These are phyloP conservation scores for Felis catus DNA, from an alignment of 2,113 vertebrate genomes.

Conservation along the genomic window F.catus_Fca126_mat1.0 CM031423.1:69362001-69362500, in stretches of 20 bases:
- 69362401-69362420: not conserved
- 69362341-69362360: not conserved
- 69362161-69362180: not conserved
- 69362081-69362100: not conserved
- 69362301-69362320: not conserved
- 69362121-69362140: not conserved
- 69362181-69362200: not conserved
- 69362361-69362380: not conserved
- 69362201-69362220: not conserved
- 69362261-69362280: not conserved
- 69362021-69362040: not conserved
- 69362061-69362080: not conserved
- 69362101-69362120: not conserved
- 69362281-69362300: not conserved
- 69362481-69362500: not conserved
- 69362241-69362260: not conserved
- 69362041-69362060: not conserved
- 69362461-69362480: no score
- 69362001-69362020: not conserved
- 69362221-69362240: not conserved
- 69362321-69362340: not conserved
- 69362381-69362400: not conserved
- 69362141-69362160: not conserved
- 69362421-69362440: not conserved
- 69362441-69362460: not conserved